phyloP scores from a whole-genome alignment of 2,888 invertebrate genomes.

The Gastracanthus pulcherrimus region DNA sequence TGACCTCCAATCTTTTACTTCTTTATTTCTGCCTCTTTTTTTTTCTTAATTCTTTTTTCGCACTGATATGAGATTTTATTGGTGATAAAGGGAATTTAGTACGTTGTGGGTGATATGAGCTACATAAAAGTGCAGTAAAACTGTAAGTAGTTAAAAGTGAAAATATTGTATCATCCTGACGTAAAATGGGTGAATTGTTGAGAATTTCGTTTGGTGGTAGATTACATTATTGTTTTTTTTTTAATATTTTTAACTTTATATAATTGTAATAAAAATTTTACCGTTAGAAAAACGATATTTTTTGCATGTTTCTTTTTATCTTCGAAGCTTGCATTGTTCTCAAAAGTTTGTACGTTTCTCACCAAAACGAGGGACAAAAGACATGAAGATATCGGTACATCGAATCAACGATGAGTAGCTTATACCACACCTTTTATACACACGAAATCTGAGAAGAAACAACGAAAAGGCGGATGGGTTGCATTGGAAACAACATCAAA shows the following conservation, averaged over 20 bases:
- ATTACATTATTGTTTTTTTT: too few relatives aligned
- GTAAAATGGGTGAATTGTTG: too few relatives aligned
- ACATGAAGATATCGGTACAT: background rate
- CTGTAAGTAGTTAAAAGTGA: background rate
- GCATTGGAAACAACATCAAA: background rate
- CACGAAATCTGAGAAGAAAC: conserved; percentile 5
- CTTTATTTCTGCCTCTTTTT: background rate
- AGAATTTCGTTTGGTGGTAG: background rate
- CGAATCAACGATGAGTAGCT: conserved; percentile 23
- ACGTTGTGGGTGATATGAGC: background rate
- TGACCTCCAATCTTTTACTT: background rate
- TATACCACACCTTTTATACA: conserved; percentile 5
- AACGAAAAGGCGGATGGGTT: conserved; percentile 1
- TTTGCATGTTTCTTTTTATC: background rate
- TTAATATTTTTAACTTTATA: too few relatives aligned
- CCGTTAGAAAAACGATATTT: background rate
- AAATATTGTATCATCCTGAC: too few relatives aligned
- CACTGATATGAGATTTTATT: background rate
- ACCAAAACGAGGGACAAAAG: background rate
- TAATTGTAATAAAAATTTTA: background rate
- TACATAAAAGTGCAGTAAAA: background rate
- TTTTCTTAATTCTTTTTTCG: background rate
- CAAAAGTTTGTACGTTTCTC: background rate
- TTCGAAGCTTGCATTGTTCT: background rate
- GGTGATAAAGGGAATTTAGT: background rate